Percentiles rank a stretch among this genome's conserved stretches.
phyloP scores from a whole-genome alignment of 2,888 invertebrate species.

The Neoscelio sp. region DNA sequence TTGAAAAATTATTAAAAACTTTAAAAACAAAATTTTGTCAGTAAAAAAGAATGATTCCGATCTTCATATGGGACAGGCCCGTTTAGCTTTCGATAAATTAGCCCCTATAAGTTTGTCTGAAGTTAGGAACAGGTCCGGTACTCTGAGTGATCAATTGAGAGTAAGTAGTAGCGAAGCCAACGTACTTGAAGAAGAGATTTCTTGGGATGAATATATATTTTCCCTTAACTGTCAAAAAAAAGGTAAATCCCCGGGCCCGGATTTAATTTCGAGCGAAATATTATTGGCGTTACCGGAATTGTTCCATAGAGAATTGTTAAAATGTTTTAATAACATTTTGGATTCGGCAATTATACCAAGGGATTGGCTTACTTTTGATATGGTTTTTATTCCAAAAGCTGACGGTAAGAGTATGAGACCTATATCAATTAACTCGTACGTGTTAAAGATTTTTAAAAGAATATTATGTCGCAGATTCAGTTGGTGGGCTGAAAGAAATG shows the following conservation, averaged over 20 bases:
- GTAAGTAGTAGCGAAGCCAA: background rate
- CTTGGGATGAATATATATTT: background rate
- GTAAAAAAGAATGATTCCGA: too few relatives aligned
- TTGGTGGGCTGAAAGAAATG: conserved; percentile 9
- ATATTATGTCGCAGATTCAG: background rate
- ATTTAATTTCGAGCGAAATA: conserved; percentile 15
- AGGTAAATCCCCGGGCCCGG: conserved; percentile 26
- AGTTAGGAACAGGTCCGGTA: background rate
- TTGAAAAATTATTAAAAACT: conserved; percentile 27
- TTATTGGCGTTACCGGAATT: background rate
- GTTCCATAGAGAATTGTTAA: background rate
- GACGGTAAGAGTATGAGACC: conserved; percentile 6
- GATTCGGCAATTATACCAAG: background rate
- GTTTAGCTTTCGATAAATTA: conserved; percentile 35
- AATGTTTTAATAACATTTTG: conserved; percentile 7
- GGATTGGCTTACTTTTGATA: conserved; percentile 6
- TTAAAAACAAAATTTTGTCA: conserved; percentile 5
- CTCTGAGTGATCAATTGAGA: conserved; percentile 2
- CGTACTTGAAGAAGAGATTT: background rate
- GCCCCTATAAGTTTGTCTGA: background rate
- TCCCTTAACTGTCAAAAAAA: background rate
- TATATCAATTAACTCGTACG: conserved; percentile 30
- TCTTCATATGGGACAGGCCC: too few relatives aligned
- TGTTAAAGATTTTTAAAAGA: conserved; percentile 35
- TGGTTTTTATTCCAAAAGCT: conserved; percentile 35